A percentile compares a stretch with the other conserved stretches of the same genome.
These are phyloP conservation scores for Perca schrenkii DNA, from an alignment of 2,113 vertebrate genomes.

Conservation along the genomic window DNA sequence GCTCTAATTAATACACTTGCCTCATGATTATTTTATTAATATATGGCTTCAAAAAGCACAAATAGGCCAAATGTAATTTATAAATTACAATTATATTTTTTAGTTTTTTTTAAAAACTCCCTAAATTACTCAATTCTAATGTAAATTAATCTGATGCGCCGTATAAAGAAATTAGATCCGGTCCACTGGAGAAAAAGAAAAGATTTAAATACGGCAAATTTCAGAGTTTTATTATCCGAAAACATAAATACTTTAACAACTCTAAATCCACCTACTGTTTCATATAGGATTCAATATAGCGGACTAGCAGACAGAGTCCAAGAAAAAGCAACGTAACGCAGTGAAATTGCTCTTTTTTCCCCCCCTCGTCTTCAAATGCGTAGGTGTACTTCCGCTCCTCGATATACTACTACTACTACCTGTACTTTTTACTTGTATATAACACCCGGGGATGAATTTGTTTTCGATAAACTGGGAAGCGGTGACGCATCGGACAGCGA, in stretches of 20 bases:
- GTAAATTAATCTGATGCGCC: neutral
- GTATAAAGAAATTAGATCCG: neutral
- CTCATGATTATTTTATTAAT: neutral
- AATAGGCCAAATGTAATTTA: neutral
- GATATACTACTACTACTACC: conserved; percentile 81
- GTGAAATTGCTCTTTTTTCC: conserved; percentile 55
- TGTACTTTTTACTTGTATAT: conserved; percentile 84
- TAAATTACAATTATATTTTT: neutral
- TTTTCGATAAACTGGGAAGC: conserved; percentile 88
- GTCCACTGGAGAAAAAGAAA: neutral
- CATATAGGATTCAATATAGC: conserved; percentile 37
- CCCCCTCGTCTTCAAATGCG: conserved; percentile 71
- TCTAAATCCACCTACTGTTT: conserved; percentile 59
- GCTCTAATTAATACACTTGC: neutral
- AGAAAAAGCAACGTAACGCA: conserved; percentile 27
- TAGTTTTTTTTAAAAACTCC: neutral
- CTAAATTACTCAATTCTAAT: neutral
- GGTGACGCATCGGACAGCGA: conserved; percentile 93
- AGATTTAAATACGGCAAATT: neutral
- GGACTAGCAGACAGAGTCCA: conserved; percentile 40
- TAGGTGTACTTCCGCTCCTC: conserved; percentile 81
- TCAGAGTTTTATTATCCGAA: conserved; percentile 19
- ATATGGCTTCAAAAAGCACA: neutral
- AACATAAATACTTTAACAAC: conserved; percentile 6
- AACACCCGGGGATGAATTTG: conserved; percentile 91